Conservation (phyloP, 2,888 invertebrate species). For the Parnassius mnemosyne region DNA sequence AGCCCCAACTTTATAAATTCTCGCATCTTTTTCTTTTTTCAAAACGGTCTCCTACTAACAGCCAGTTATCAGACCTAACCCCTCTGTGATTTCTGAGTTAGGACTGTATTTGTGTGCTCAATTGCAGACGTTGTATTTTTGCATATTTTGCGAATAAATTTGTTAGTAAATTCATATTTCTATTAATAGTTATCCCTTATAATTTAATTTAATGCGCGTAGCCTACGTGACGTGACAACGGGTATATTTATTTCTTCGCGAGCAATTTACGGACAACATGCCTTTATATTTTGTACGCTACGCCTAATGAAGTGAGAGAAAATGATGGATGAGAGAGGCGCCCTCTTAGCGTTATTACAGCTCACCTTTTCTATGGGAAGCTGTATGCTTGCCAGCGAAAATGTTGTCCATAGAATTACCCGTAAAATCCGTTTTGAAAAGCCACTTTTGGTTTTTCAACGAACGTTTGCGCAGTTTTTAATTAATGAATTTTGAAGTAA, state of each 20-base stretch:
- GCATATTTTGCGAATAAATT: too few species aligned
- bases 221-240: neutral
- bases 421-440: slow-evolving; percentile 14
- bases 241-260: slow-evolving; percentile 13
- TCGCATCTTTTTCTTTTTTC: too few species aligned
- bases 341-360: slow-evolving; percentile 45
- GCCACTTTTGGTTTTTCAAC: slow-evolving; percentile 2
- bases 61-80: too few species aligned
- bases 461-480: neutral
- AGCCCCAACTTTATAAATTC: too few species aligned
- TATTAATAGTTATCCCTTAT: too few species aligned
- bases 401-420: slow-evolving; percentile 12
- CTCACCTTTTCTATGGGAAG: slow-evolving; percentile 47
- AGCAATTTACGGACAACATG: slow-evolving; percentile 53
- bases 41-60: too few species aligned
- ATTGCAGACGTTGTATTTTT: too few species aligned
- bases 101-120: too few species aligned
- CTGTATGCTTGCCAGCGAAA: slow-evolving; percentile 15
- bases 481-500: neutral
- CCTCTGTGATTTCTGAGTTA: too few species aligned
- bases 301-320: slow-evolving; percentile 73
- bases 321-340: slow-evolving; percentile 67
- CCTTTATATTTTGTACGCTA: slow-evolving; percentile 55
- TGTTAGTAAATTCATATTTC: too few species aligned
- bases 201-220: too few species aligned